These are phyloP conservation scores for Hydroisotoma schaefferi DNA, from an alignment of 2,888 invertebrate species.

Conservation along the genomic window DNA sequence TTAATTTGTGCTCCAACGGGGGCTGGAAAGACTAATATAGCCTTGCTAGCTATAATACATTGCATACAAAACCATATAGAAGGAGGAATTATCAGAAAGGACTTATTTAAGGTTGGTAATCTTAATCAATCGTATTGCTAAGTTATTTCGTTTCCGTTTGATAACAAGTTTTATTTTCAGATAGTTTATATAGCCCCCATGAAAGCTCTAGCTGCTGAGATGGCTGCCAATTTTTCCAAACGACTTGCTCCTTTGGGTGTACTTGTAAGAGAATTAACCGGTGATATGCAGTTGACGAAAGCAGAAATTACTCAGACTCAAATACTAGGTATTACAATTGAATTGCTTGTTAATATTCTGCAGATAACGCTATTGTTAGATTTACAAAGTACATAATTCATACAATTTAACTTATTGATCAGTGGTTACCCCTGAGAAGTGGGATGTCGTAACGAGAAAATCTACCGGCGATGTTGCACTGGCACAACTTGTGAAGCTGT, in stretches of 20 bases:
- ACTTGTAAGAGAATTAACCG: constrained; percentile 85
- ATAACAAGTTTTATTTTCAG: constrained; percentile 55
- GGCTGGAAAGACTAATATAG: constrained; percentile 98
- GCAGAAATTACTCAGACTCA: constrained; percentile 91
- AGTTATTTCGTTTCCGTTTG: constrained; percentile 6
- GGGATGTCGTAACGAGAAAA: constrained; percentile 98
- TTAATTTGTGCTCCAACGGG: constrained; percentile 96
- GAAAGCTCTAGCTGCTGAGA: constrained; percentile 98
- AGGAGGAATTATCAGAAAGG: constrained; percentile 72
- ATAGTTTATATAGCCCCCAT: constrained; percentile 99
- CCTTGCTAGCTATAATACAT: constrained; percentile 85
- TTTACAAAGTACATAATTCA: not conserved
- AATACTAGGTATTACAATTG: constrained; percentile 92
- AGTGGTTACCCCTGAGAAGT: constrained; percentile 91
- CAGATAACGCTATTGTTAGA: not conserved
- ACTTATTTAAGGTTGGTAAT: constrained; percentile 78
- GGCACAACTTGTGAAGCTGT: constrained; percentile 80
- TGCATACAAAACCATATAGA: constrained; percentile 82
- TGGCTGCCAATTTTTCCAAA: constrained; percentile 89
- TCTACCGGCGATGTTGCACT: constrained; percentile 83
- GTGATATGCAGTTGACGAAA: constrained; percentile 96
- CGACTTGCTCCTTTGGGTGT: constrained; percentile 76
- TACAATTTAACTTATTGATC: not conserved
- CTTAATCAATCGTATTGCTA: constrained; percentile 28
- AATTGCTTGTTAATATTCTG: not conserved